A percentile compares a stretch with the other conserved stretches of the same genome.
Conservation (phyloP, 2,797 vertebrate species). For the Cyprinella venusta region DNA sequence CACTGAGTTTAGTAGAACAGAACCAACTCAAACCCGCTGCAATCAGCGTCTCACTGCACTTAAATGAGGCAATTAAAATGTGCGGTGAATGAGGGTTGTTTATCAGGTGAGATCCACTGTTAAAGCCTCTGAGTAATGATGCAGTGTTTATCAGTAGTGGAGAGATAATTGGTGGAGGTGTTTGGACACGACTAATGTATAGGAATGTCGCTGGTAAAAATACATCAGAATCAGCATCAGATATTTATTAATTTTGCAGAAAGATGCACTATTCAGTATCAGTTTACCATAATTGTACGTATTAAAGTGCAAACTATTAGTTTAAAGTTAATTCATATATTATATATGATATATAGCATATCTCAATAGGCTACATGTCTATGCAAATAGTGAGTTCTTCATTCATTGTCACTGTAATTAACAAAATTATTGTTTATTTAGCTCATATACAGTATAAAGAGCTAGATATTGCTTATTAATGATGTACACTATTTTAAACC, state of each 20-base stretch:
- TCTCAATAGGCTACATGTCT: too few species aligned
- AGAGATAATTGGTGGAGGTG: background rate
- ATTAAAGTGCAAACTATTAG: background rate
- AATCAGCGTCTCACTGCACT: constrained; percentile 62
- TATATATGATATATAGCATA: background rate
- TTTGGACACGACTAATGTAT: background rate
- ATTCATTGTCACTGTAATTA: too few species aligned
- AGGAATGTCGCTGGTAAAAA: background rate
- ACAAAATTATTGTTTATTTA: too few species aligned
- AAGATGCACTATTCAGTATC: background rate
- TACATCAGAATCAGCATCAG: background rate
- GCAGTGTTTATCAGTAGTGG: background rate
- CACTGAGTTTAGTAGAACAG: constrained; percentile 63
- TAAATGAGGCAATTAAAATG: constrained; percentile 58
- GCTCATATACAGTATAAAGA: too few species aligned
- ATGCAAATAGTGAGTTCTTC: too few species aligned
- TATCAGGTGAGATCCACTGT: background rate
- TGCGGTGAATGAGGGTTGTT: background rate
- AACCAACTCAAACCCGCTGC: constrained; percentile 65
- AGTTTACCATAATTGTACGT: background rate
- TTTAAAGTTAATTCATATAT: background rate
- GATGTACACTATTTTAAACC: too few species aligned
- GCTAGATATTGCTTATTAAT: too few species aligned
- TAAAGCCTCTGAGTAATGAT: background rate
- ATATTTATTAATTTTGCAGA: background rate